Conservation (phyloP, 2,888 invertebrate genomes). For the Clunio marinus region DNA sequence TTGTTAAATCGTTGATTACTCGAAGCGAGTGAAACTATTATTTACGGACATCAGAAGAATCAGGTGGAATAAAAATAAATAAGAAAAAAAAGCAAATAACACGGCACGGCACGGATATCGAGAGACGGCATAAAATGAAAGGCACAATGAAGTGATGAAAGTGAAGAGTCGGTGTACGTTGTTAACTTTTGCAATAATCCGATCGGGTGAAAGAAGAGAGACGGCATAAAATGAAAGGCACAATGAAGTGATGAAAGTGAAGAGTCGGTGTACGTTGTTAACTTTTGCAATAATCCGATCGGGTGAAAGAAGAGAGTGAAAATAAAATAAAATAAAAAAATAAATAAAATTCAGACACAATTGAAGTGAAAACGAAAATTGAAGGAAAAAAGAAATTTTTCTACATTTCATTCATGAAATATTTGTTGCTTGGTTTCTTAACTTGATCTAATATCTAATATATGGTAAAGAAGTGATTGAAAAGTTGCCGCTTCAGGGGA, state of each 20-base stretch:
- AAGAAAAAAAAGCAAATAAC: not conserved
- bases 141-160: conserved; percentile 21
- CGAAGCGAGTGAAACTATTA: not conserved
- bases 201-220: conserved; percentile 7
- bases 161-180: conserved; percentile 13
- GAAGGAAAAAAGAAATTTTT: conserved; percentile 19
- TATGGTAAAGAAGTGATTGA: not conserved
- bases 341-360: not conserved
- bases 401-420: conserved; percentile 14
- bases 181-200: conserved; percentile 14
- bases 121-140: not conserved
- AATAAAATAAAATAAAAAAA: not conserved
- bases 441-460: not conserved
- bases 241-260: conserved; percentile 30
- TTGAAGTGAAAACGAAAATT: conserved; percentile 37
- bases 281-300: conserved; percentile 21
- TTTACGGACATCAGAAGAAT: not conserved
- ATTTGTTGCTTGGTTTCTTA: conserved; percentile 14
- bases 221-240: not conserved
- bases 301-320: not conserved
- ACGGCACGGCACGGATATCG: not conserved
- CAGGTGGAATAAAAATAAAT: conserved; percentile 26
- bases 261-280: not conserved
- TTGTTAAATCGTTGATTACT: not conserved
- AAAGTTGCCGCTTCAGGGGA: not conserved